Conservation (phyloP, 2,888 invertebrate genomes). For the Alloscopus bannaensis region DNA sequence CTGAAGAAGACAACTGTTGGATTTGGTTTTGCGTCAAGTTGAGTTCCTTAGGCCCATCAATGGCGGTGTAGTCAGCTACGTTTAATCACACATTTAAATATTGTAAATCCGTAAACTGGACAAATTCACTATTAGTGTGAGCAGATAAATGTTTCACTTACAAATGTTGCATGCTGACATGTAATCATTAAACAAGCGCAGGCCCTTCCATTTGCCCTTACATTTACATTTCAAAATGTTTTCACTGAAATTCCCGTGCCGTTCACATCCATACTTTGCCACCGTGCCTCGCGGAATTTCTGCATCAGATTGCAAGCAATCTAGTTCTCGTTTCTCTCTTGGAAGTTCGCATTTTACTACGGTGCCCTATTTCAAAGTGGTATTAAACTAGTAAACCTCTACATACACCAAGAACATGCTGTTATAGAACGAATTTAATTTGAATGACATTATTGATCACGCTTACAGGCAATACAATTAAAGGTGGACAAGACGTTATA, state of each 20-base stretch:
- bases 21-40: conserved; percentile 46
- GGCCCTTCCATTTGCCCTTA: conserved; percentile 62
- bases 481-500: conserved; percentile 44
- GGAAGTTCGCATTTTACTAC: conserved; percentile 55
- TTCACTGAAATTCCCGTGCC: conserved; percentile 35
- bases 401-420: neutral
- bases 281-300: conserved; percentile 50
- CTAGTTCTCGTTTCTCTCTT: conserved; percentile 30
- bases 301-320: conserved; percentile 26
- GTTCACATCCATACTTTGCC: conserved; percentile 61
- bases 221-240: conserved; percentile 57
- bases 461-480: conserved; percentile 43
- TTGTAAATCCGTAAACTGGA: neutral
- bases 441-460: neutral
- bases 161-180: conserved; percentile 52
- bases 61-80: conserved; percentile 51
- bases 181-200: conserved; percentile 55
- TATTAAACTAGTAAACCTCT: neutral
- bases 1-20: conserved; percentile 9
- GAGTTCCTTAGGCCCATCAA: conserved; percentile 55
- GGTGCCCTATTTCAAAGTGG: conserved; percentile 48
- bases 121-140: neutral
- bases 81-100: conserved; percentile 1
- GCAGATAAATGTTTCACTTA: too few relatives aligned
- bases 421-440: neutral